Evolutionary conservation across 2,888 invertebrate genomes (phyloP), one percentile per base, ranked within the genome.

Genomic region (Cremastobaeus sp.): DNA sequence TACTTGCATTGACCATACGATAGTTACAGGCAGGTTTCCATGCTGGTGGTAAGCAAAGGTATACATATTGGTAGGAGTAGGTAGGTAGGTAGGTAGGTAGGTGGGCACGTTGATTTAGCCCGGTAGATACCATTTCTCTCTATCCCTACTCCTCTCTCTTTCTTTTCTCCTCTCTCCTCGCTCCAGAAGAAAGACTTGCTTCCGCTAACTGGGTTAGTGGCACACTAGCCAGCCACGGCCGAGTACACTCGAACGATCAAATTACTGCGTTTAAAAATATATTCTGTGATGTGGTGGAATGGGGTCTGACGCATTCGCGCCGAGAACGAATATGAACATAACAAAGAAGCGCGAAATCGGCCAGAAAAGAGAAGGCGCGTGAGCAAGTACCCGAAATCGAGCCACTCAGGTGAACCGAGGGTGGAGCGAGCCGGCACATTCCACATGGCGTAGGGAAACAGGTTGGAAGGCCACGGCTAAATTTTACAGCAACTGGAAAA

Each of bases 141-240:
- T 70, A 73, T 69, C 62, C 66, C 54, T 43, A 37, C 70, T 43
- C 54, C 54, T 45, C 17, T 9, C 25, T 54, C 66, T 52, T 60
- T 60, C 74, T 57, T 50, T 45, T 21, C 39, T 62, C 55, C 76
- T 74, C 76, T 62, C 70, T 70, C 62, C 48, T 50, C 55, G 43
- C 77, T 76, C 54, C 68, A 83, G 82, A 85, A 84, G 84, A 86
- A 85, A 86, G 85, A 84, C 85, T 84, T 82, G 83, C 84, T 85
- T 82, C 80, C 64, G 82, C 79, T 85, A 88, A 87, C 85, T 86
- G 81, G 87, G 87, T 88, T 81, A 87, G 87, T 88, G 78, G 87
- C 84, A 86, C 87, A 79, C 83, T 80, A 81, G 82, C 83, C 83
- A 83, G 79, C 79, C 75, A 80, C 79, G 82, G 81, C 79, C 81